A percentile compares a stretch with the other conserved stretches of the same genome.
phyloP scores from a whole-genome alignment of 2,113 vertebrate species.

The Chaenogobius annularis region DNA sequence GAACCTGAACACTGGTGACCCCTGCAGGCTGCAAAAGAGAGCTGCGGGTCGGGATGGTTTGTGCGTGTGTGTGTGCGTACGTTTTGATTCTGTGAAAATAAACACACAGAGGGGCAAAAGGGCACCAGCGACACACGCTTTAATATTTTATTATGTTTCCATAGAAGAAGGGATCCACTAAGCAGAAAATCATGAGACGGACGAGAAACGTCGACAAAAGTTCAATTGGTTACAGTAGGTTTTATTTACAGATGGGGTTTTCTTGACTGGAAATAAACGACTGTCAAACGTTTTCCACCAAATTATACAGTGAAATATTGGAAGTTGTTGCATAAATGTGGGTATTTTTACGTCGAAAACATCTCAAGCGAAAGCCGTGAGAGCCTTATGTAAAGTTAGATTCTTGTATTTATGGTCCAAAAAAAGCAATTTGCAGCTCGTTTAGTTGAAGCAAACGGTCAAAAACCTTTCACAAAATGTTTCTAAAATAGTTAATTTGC shows the following conservation, averaged over 20 bases:
- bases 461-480: background rate
- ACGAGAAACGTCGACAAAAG: background rate
- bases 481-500: background rate
- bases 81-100: slow-evolving; percentile 42
- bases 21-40: slow-evolving; percentile 29
- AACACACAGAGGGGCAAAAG: slow-evolving; percentile 27
- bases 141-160: slow-evolving; percentile 68
- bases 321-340: background rate
- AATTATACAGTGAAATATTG: background rate
- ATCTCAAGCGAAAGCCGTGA: background rate
- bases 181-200: background rate
- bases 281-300: background rate
- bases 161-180: background rate
- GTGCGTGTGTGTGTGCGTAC: slow-evolving; percentile 43
- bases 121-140: slow-evolving; percentile 72
- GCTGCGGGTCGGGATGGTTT: slow-evolving; percentile 9
- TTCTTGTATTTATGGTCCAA: background rate
- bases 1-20: slow-evolving; percentile 47
- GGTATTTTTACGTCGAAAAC: background rate
- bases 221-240: background rate
- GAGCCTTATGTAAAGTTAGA: no score
- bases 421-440: background rate
- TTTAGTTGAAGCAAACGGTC: no score
- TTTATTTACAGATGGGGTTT: background rate
- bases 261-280: background rate